These are phyloP conservation scores for Calidris pugnax DNA, from an alignment of 2,113 vertebrate species.

Conservation along the genomic window DNA sequence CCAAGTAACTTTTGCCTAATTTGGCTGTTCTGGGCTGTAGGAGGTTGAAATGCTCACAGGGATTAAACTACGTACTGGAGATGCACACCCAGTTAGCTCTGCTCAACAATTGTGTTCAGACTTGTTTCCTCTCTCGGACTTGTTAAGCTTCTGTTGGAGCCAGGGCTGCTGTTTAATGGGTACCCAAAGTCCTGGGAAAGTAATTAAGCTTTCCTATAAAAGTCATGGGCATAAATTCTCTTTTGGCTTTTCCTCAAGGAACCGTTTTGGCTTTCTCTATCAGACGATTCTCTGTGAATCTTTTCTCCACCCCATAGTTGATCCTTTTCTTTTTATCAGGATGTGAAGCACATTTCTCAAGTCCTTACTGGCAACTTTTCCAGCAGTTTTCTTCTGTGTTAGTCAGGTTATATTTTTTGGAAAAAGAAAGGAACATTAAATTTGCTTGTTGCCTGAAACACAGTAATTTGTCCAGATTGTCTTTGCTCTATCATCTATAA, in stretches of 20 bases:
- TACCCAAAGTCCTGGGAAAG: slow-evolving; percentile 46
- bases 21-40: neutral
- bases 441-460: neutral
- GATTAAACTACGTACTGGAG: neutral
- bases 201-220: slow-evolving; percentile 51
- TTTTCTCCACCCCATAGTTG: neutral
- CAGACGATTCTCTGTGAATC: neutral
- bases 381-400: neutral
- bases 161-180: slow-evolving; percentile 41
- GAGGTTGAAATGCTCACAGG: neutral
- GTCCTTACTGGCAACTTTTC: neutral
- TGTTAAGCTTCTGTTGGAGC: slow-evolving; percentile 1
- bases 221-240: slow-evolving; percentile 40
- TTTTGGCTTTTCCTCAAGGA: slow-evolving; percentile 49
- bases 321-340: neutral
- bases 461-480: neutral
- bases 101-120: neutral
- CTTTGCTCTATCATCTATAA: neutral
- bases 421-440: neutral
- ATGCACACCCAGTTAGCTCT: slow-evolving; percentile 8
- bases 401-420: neutral
- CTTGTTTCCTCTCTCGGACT: slow-evolving; percentile 30
- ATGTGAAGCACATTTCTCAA: neutral
- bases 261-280: neutral
- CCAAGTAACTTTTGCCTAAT: neutral